Conservation (phyloP, 1,140 invertebrate species). For the Prorops nasuta region DNA sequence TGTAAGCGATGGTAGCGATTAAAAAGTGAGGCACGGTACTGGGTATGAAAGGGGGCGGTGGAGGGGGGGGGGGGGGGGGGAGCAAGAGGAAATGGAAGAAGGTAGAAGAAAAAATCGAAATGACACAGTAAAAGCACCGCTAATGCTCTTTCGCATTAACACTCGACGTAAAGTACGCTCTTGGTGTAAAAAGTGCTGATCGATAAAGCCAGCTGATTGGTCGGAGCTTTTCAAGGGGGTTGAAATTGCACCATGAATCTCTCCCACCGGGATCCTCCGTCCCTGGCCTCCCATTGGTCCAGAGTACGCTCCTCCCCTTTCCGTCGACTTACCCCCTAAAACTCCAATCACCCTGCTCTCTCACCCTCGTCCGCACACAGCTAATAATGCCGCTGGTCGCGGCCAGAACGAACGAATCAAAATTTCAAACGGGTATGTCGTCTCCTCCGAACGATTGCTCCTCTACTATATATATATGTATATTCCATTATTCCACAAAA, state of each 20-base stretch:
- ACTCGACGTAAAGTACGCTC: constrained; percentile 50
- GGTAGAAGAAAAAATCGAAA: constrained; percentile 31
- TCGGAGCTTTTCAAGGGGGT: constrained; percentile 20
- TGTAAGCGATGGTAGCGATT: no score
- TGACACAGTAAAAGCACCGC: constrained; percentile 50
- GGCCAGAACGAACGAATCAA: no score
- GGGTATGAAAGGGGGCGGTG: neutral
- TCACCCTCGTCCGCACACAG: neutral
- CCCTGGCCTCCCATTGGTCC: constrained; percentile 19
- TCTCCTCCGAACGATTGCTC: no score
- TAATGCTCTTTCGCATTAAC: constrained; percentile 55
- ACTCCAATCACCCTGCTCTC: no score
- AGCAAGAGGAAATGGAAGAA: constrained; percentile 13
- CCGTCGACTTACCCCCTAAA: constrained; percentile 23
- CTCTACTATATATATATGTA: no score
- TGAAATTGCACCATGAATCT: constrained; percentile 23
- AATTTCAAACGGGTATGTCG: no score
- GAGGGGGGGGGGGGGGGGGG: neutral
- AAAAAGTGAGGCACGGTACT: no score
- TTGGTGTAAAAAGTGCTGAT: constrained; percentile 43
- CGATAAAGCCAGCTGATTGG: constrained; percentile 48
- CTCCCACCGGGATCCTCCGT: constrained; percentile 21
- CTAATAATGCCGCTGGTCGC: no score
- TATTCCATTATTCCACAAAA: no score
- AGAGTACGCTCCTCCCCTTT: constrained; percentile 33